phyloP scores from a whole-genome alignment of 2,113 vertebrate genomes.

The Himantopus leucocephalus region DNA sequence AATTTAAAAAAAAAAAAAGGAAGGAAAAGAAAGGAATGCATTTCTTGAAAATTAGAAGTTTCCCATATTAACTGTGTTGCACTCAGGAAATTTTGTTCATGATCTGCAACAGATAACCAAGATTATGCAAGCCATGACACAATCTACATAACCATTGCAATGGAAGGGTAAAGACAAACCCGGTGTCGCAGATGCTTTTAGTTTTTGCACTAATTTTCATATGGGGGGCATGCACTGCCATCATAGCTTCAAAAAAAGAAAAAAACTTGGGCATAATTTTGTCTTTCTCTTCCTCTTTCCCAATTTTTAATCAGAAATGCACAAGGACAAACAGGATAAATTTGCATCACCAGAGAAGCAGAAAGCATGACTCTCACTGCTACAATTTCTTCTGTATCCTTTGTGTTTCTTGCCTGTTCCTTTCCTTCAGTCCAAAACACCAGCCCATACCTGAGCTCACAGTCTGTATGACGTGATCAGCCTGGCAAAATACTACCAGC shows the following conservation, averaged over 20 bases:
- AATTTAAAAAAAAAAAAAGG: too few relatives aligned
- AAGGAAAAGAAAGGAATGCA: not conserved
- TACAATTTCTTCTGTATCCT: not conserved
- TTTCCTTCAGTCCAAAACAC: not conserved
- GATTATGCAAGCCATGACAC: not conserved
- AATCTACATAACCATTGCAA: not conserved
- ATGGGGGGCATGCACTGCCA: too few relatives aligned
- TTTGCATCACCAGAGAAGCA: not conserved
- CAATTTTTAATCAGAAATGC: not conserved
- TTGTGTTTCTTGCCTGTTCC: not conserved
- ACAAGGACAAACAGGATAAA: not conserved
- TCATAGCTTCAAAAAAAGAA: not conserved
- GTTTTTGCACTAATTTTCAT: not conserved
- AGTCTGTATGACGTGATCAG: not conserved
- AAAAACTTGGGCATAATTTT: not conserved
- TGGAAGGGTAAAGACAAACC: not conserved
- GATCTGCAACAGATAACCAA: not conserved
- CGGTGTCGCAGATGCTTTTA: not conserved
- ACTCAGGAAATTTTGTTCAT: not conserved
- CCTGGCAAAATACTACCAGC: not conserved
- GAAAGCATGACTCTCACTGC: not conserved
- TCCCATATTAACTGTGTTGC: not conserved
- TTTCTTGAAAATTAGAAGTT: not conserved
- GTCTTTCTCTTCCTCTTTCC: not conserved
- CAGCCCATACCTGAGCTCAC: not conserved